Base-by-base conservation (phyloP, 2,113 vertebrate species). In the Thinocorus orbignyianus region DNA sequence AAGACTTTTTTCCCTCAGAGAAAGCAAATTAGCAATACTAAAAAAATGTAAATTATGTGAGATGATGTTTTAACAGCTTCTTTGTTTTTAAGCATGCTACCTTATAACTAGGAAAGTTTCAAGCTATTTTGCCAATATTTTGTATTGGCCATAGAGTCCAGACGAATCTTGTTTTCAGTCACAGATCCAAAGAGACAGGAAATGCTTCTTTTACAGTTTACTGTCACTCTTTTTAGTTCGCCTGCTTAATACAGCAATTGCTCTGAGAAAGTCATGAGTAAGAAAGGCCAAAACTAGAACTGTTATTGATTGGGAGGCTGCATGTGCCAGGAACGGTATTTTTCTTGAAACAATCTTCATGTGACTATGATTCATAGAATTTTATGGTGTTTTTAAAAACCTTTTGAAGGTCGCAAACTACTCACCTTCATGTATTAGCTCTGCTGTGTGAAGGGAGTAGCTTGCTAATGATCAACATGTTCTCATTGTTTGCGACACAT, bases 321-420 rank as follows among this genome's bases (percentile, higher is more conserved):
- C 3, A 0, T 26, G 44, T 82, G 70, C 78, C 90, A 91, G 81
- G 89, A 89, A 65, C 28, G 57, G 37, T 55, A 37, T 28, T 88
- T 71, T 60, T 81, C 83, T 87, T 80, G 65, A 91, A 95, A 72
- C 77, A 69, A 70, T 79, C 33, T 86, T 91, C 82, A 79, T 88
- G 60, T 91, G 88, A 80, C 52, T 62, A 64, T 73, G 73, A 86
- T 49, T 80, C 60, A 86, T 35, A 68, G 42, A 25, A 57, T n/a
- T 71, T 69, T 60, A 23, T 85, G 39, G 9, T 58, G 51, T 28
- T 94, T 31, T 68, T 35, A 24, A 66, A 37, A 37, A 62, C 1
- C 15, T 64, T 14, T 37, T 9, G 44, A 86, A 77, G 44, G 17
- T 90, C 64, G 89, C 8, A 61, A 31, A 6, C 13, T 69, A 44